Evolutionary conservation across 2,888 invertebrate genomes (phyloP).

Genomic region (Euzophera pinguis): DNA sequence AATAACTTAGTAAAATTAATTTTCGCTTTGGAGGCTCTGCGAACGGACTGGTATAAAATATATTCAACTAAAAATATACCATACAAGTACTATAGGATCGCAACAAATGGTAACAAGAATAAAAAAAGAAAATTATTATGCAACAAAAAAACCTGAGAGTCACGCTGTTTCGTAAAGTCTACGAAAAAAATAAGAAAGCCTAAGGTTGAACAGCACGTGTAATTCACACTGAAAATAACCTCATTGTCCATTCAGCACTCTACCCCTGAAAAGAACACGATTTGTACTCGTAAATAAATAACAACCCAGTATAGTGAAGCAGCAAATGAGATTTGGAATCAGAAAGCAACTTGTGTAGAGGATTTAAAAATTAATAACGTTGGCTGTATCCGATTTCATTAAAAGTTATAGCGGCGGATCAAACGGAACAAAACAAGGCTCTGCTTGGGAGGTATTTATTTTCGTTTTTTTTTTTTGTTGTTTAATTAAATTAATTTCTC

Average conservation of each 20-base stretch:
- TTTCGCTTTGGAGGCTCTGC: too few relatives aligned
- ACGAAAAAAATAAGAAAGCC: conserved; percentile 7
- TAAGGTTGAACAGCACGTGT: conserved; percentile 11
- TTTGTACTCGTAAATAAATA: conserved; percentile 51
- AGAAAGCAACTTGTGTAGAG: conserved; percentile 30
- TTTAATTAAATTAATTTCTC: too few relatives aligned
- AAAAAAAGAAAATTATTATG: too few relatives aligned
- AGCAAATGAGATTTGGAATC: conserved; percentile 42
- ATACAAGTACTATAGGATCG: too few relatives aligned
- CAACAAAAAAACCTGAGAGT: too few relatives aligned
- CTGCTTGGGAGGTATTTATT: too few relatives aligned
- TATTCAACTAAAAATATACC: too few relatives aligned
- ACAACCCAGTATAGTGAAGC: conserved; percentile 38
- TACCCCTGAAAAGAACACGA: conserved; percentile 47
- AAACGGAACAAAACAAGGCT: too few relatives aligned
- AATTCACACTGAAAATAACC: conserved; percentile 28
- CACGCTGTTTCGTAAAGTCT: not conserved
- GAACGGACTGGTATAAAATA: too few relatives aligned
- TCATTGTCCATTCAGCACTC: conserved; percentile 48
- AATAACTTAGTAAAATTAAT: too few relatives aligned
- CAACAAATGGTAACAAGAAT: too few relatives aligned
- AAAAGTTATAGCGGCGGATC: conserved; percentile 9
- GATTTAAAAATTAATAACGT: conserved; percentile 36
- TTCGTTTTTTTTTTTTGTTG: too few relatives aligned
- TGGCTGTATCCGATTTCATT: conserved; percentile 24